Evolutionary conservation across 1,140 invertebrate genomes (phyloP).

Genomic region (Platyura marginata): DNA sequence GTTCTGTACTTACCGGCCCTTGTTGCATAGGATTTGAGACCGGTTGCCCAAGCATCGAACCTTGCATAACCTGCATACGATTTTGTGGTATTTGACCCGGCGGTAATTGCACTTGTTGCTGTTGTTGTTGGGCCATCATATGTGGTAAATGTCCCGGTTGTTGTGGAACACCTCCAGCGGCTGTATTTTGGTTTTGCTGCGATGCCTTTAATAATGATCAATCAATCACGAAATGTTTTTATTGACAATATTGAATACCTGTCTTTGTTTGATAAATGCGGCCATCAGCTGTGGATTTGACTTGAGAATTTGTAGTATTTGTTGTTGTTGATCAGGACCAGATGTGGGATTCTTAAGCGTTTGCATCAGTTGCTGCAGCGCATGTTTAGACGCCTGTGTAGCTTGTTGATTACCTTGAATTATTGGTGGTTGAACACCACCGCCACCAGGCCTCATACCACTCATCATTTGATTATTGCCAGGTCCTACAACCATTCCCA

Average conservation of each 20-base stretch:
- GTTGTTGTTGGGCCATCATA: constrained; percentile 29
- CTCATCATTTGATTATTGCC: constrained; percentile 10
- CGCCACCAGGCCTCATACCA: constrained; percentile 22
- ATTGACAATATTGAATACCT: too few relatives aligned
- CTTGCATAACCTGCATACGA: constrained; percentile 16
- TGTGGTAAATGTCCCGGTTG: constrained; percentile 15
- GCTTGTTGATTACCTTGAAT: constrained; percentile 26
- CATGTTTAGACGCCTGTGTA: constrained; percentile 45
- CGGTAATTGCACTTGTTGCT: constrained; percentile 30
- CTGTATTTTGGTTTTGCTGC: constrained; percentile 17
- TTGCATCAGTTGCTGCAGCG: constrained; percentile 74
- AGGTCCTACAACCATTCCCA: constrained; percentile 13
- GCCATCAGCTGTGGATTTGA: constrained; percentile 92
- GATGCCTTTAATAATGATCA: too few relatives aligned
- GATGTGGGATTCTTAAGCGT: constrained; percentile 74
- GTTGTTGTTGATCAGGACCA: constrained; percentile 75
- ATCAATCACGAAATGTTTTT: too few relatives aligned
- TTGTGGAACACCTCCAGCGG: constrained; percentile 9
- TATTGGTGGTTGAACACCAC: constrained; percentile 19
- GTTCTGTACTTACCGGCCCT: constrained; percentile 5
- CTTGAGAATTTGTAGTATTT: constrained; percentile 83
- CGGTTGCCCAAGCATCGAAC: constrained; percentile 19
- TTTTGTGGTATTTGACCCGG: constrained; percentile 12
- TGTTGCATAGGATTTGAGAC: constrained; percentile 9
- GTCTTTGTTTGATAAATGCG: constrained; percentile 84